phyloP scores from a whole-genome alignment of 1,140 invertebrate genomes.

The Pogonus chalceus region DNA sequence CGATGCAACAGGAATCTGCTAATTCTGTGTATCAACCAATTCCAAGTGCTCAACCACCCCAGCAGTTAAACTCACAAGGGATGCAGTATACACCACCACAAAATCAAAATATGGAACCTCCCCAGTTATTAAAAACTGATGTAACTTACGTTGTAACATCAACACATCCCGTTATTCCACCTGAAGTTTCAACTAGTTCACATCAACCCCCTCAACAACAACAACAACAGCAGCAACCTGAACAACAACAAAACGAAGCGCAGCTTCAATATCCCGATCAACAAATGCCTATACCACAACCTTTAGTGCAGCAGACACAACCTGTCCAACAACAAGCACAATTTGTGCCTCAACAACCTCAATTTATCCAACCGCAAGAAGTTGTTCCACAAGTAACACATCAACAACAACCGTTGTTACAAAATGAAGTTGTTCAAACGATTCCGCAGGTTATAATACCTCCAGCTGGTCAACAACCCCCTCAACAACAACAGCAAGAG shows the following conservation, averaged over 20 bases:
- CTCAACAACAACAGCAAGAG: not conserved
- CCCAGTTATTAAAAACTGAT: not conserved
- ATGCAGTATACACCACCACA: not conserved
- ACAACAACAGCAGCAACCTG: not conserved
- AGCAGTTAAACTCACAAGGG: not conserved
- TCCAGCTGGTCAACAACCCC: not conserved
- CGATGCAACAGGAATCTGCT: not conserved
- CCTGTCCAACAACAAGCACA: conserved; percentile 9
- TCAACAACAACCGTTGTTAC: conserved; percentile 9
- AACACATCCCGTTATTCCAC: conserved; percentile 24
- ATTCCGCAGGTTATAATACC: not conserved
- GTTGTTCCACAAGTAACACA: conserved; percentile 8
- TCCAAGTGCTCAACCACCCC: not conserved
- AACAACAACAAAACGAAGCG: conserved; percentile 21
- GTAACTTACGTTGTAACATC: conserved; percentile 15
- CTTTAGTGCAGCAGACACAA: conserved; percentile 3
- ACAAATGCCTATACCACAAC: conserved; percentile 10
- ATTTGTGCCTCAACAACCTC: conserved; percentile 11
- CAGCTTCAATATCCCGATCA: conserved; percentile 17
- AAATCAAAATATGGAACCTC: not conserved
- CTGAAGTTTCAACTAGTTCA: too few relatives aligned
- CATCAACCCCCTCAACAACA: conserved; percentile 10
- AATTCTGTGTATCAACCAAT: not conserved
- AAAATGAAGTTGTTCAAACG: conserved; percentile 4
- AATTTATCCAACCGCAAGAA: conserved; percentile 15